Conservation (phyloP, 2,113 vertebrate genomes). For the Xiphorhynchus elegans region DNA sequence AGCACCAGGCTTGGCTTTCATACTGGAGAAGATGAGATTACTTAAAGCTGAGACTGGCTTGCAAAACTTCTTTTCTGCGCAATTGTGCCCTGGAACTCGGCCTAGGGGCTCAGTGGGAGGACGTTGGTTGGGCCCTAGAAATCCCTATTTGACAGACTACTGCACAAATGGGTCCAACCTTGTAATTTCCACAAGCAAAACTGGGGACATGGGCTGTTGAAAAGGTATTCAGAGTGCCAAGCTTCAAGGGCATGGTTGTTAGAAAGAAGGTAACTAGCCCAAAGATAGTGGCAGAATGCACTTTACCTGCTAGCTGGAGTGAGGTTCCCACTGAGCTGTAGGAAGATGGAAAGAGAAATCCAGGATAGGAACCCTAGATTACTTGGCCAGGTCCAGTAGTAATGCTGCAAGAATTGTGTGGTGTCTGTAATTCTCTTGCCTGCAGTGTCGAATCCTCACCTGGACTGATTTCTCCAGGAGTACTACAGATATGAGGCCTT, state of each 20-base stretch:
- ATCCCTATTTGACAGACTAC: not conserved
- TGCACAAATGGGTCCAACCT: not conserved
- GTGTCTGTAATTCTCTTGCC: not conserved
- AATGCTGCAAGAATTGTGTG: not conserved
- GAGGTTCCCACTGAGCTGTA: not conserved
- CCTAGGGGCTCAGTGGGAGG: not conserved
- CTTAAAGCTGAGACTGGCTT: not conserved
- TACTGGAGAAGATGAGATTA: not conserved
- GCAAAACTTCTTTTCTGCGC: not conserved
- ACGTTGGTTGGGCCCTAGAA: not conserved
- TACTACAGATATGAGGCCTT: accelerated
- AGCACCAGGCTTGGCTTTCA: not conserved
- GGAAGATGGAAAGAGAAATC: not conserved
- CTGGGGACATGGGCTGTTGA: not conserved
- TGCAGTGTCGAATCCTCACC: not conserved
- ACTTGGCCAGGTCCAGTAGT: not conserved
- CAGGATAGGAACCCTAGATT: not conserved
- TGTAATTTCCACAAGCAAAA: not conserved
- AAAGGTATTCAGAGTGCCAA: not conserved
- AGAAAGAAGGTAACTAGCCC: not conserved
- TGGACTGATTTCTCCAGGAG: not conserved
- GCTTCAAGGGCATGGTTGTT: not conserved
- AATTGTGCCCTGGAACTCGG: not conserved
- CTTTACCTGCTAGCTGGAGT: not conserved
- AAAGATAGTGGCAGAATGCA: not conserved